Evolutionary conservation across 2,888 invertebrate genomes (phyloP), one percentile per base, ranked within the genome.

Genomic region (Cryptops parisi): DNA sequence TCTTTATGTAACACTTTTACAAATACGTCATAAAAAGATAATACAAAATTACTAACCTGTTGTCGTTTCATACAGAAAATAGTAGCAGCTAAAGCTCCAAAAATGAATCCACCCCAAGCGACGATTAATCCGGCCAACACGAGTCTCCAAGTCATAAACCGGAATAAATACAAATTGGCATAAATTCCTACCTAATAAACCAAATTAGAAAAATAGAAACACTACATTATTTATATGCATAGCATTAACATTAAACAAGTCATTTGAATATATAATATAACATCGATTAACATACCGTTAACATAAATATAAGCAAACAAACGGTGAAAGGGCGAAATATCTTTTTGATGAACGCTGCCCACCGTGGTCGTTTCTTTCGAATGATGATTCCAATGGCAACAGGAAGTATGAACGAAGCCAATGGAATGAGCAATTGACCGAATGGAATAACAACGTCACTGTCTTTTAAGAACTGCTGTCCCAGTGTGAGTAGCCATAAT

Each of bases 91-190:
- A 65, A 63, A 52, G 62, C 63, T 52, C 60, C 71, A 52, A 70
- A 67, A 55, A 68, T 56, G 61, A 72, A 74, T 1, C 73, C 73
- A 33, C 67, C 64, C 56, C 68, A 69, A 0, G 72, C 71, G 27
- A 73, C 62, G 1, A 68, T 55, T 9, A 72, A 61, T 17, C 72
- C 71, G 3, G 71, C 65, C 6, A 66, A 44, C 2, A 69, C 54
- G 40, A 62, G 65, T 15, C 62, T 60, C 60, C 62, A 61, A 1
- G 67, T 67, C 55, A 72, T 63, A 55, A 70, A 60, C 24, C 61
- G 60, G 60, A 73, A 70, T 56, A 72, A 68, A 63, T 70, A 72
- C 50, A 66, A 58, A 58, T 73, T 70, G 52, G 68, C 65, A 53
- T 69, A 68, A 3, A 71, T 64, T 2, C 73, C 74, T 19, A 67